phyloP scores from a whole-genome alignment of 2,888 invertebrate genomes.

The Clivina fossor region DNA sequence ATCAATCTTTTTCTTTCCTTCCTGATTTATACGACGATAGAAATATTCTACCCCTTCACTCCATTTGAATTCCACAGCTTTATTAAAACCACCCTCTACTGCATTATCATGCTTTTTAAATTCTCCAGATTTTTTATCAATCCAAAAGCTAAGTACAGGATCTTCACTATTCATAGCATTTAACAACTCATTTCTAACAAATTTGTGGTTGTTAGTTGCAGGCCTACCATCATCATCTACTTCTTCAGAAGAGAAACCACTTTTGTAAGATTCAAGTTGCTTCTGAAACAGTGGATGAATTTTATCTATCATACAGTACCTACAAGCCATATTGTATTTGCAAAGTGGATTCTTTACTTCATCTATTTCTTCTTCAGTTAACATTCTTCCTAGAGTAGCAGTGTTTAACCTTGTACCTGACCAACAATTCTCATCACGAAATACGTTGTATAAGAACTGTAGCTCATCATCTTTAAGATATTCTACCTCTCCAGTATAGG shows the following conservation, averaged over 20 bases:
- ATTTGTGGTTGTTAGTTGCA: slow-evolving; percentile 25
- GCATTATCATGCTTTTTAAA: slow-evolving; percentile 29
- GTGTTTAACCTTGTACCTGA: slow-evolving; percentile 33
- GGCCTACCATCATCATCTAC: slow-evolving; percentile 8
- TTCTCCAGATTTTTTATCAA: slow-evolving; percentile 35
- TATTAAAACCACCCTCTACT: slow-evolving; percentile 33
- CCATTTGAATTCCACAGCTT: slow-evolving; percentile 33
- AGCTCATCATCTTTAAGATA: slow-evolving; percentile 34
- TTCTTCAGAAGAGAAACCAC: slow-evolving; percentile 15
- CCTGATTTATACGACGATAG: slow-evolving; percentile 23
- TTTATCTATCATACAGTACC: slow-evolving; percentile 35
- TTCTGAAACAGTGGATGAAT: slow-evolving; percentile 32
- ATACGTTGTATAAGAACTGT: slow-evolving; percentile 30
- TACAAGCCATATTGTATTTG: slow-evolving; percentile 35
- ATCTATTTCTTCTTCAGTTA: slow-evolving; percentile 36
- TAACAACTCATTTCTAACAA: slow-evolving; percentile 27
- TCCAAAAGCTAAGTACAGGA: slow-evolving; percentile 32
- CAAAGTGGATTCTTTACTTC: slow-evolving; percentile 35
- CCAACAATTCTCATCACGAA: slow-evolving; percentile 35
- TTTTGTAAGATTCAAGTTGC: slow-evolving; percentile 21
- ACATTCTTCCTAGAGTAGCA: slow-evolving; percentile 29
- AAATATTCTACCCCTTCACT: slow-evolving; percentile 35
- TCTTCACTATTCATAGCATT: slow-evolving; percentile 18
- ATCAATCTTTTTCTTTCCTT: slow-evolving; percentile 20
- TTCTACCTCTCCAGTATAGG: slow-evolving; percentile 28